Evolutionary conservation across 2,797 vertebrate genomes (phyloP).

Genomic region (Masticophis lateralis): DNA sequence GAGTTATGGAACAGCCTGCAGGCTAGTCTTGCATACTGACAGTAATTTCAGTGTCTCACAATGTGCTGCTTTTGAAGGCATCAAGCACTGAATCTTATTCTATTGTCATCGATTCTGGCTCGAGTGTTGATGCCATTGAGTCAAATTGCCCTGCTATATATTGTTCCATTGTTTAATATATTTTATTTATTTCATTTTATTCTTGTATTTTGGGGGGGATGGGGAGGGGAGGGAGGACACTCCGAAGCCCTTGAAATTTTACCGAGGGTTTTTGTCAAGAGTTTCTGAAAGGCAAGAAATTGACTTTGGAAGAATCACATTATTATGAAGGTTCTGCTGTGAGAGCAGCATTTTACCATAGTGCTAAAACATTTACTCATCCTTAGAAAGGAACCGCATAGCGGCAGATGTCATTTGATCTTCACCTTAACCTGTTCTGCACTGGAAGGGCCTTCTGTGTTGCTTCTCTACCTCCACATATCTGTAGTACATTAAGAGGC

Average conservation of each 20-base stretch:
- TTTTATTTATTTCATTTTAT: slow-evolving; percentile 21
- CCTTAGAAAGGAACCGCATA: slow-evolving; percentile 51
- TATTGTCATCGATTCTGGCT: slow-evolving; percentile 32
- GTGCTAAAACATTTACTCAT: slow-evolving; percentile 29
- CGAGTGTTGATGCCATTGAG: slow-evolving; percentile 13
- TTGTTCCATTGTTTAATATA: slow-evolving; percentile 11
- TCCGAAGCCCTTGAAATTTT: slow-evolving; percentile 41
- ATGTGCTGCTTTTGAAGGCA: slow-evolving; percentile 16
- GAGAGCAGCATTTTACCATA: slow-evolving; percentile 40
- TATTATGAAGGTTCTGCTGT: slow-evolving; percentile 38
- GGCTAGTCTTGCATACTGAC: slow-evolving; percentile 28
- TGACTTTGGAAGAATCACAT: slow-evolving; percentile 29
- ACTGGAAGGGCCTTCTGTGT: slow-evolving; percentile 17
- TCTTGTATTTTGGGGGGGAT: neutral
- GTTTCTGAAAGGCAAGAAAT: slow-evolving; percentile 39
- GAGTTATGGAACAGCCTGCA: slow-evolving; percentile 24
- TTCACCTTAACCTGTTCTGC: slow-evolving; percentile 45
- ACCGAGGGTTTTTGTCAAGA: slow-evolving; percentile 27
- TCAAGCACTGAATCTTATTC: slow-evolving; percentile 23
- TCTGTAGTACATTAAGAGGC: slow-evolving; percentile 16
- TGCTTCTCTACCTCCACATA: slow-evolving; percentile 8
- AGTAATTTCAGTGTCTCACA: slow-evolving; percentile 36
- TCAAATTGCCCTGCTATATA: slow-evolving; percentile 3
- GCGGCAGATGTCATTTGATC: slow-evolving; percentile 47
- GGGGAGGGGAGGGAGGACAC: neutral